Conservation (phyloP, 64 coral and sea anemone genomes). For the Montipora capricornis region DNA sequence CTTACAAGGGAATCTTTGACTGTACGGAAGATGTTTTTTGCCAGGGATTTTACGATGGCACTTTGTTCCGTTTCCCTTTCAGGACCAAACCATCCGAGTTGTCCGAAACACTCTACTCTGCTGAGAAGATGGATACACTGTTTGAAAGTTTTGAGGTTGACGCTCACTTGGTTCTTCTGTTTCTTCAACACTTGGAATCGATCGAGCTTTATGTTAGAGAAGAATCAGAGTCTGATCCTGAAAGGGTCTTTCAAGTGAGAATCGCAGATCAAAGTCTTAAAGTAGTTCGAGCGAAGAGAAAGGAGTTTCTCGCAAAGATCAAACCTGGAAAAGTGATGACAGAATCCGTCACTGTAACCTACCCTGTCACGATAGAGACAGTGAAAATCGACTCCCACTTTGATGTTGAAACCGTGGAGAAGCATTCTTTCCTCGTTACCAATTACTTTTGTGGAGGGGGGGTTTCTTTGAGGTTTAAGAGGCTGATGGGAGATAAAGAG, state of each 20-base stretch:
- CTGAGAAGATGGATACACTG: slow-evolving; percentile 73
- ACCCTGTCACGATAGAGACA: slow-evolving; percentile 52
- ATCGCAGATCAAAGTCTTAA: slow-evolving; percentile 29
- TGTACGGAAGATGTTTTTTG: slow-evolving; percentile 67
- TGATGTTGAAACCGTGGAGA: slow-evolving; percentile 33
- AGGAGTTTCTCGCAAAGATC: slow-evolving; percentile 61
- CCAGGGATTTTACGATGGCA: slow-evolving; percentile 69
- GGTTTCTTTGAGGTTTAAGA: slow-evolving; percentile 27
- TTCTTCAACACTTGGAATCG: slow-evolving; percentile 76
- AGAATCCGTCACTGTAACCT: slow-evolving; percentile 27
- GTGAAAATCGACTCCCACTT: neutral
- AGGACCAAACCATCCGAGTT: slow-evolving; percentile 76
- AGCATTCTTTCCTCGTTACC: slow-evolving; percentile 72
- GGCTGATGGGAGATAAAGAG: slow-evolving; percentile 49
- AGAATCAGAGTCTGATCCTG: slow-evolving; percentile 12
- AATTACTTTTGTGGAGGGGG: slow-evolving; percentile 46
- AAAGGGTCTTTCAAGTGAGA: slow-evolving; percentile 53
- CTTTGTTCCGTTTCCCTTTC: slow-evolving; percentile 91
- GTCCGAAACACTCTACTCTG: slow-evolving; percentile 64
- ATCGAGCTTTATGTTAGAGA: slow-evolving; percentile 75
- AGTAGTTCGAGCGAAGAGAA: slow-evolving; percentile 30
- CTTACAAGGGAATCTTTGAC: slow-evolving; percentile 75
- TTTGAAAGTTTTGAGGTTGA: slow-evolving; percentile 79
- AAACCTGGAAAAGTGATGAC: neutral
- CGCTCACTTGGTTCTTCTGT: slow-evolving; percentile 73